phyloP scores from a whole-genome alignment of 2,888 invertebrate species.

The Fragum whitleyi region DNA sequence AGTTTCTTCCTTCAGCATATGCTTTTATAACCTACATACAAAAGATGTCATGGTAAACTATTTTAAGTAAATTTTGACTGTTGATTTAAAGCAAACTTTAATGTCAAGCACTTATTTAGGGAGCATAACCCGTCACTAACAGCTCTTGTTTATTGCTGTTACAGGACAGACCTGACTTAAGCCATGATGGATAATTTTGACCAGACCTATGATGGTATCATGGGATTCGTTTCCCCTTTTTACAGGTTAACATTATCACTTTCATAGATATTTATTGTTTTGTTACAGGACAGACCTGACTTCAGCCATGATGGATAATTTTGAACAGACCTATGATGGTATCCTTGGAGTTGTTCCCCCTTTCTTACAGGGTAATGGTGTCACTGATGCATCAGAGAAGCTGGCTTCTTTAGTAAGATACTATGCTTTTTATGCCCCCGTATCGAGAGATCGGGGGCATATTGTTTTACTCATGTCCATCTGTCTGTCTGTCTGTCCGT shows the following conservation, averaged over 20 bases:
- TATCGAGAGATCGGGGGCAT: too few relatives aligned
- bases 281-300: conserved; percentile 16
- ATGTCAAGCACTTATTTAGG: too few relatives aligned
- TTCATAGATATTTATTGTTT: too few relatives aligned
- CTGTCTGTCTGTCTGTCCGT: too few relatives aligned
- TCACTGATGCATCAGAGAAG: conserved; percentile 63
- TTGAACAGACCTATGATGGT: conserved; percentile 69
- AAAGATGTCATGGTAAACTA: too few relatives aligned
- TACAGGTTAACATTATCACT: conserved; percentile 68
- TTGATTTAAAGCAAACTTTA: too few relatives aligned
- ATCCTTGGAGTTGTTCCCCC: conserved; percentile 72
- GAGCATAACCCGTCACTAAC: too few relatives aligned
- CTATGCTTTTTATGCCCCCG: background rate
- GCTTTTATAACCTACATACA: too few relatives aligned
- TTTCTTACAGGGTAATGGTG: conserved; percentile 72
- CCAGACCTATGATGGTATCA: conserved; percentile 69
- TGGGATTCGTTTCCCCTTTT: conserved; percentile 75
- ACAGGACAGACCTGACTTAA: conserved; percentile 16
- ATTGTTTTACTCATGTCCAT: too few relatives aligned
- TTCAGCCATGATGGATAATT: conserved; percentile 36
- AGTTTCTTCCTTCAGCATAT: too few relatives aligned
- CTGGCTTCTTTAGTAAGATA: conserved; percentile 60
- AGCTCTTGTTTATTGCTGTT: background rate
- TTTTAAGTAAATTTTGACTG: too few relatives aligned
- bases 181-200: conserved; percentile 50